Evolutionary conservation across 1,140 invertebrate species (phyloP).

Genomic region (Eumaeus atala): DNA sequence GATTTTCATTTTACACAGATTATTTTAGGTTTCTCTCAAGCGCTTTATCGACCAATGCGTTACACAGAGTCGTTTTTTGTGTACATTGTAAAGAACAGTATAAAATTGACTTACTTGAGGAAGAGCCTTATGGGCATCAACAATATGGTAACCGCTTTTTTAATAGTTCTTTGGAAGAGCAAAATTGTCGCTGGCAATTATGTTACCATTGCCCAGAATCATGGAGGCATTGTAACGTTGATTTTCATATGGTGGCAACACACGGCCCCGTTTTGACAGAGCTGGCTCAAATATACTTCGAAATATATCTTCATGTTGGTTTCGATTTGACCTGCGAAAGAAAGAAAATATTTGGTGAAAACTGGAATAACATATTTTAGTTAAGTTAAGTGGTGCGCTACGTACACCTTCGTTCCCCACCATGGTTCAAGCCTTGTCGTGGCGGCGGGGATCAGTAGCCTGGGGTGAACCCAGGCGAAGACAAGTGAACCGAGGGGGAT

Average conservation of each 20-base stretch:
- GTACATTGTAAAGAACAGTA: no score
- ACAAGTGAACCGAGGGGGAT: no score
- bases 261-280: conserved; percentile 21
- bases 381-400: no score
- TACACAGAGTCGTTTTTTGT: no score
- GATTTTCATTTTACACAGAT: no score
- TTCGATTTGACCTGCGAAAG: background rate
- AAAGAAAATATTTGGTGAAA: background rate
- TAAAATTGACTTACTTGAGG: conserved; percentile 18
- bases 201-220: conserved; percentile 35
- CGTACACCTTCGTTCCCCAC: no score
- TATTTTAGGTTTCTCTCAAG: no score
- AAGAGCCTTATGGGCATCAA: conserved; percentile 23
- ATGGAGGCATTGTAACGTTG: conserved; percentile 32
- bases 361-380: no score
- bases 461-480: no score
- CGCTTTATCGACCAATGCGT: no score
- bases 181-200: conserved; percentile 23
- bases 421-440: no score
- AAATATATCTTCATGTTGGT: conserved; percentile 21
- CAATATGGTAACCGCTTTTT: conserved; percentile 33
- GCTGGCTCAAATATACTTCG: conserved; percentile 20
- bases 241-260: conserved; percentile 22
- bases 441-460: no score
- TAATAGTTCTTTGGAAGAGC: conserved; percentile 33